Base-by-base conservation (phyloP, 2,797 vertebrate species). In the Arnoldichthys spilopterus region DNA sequence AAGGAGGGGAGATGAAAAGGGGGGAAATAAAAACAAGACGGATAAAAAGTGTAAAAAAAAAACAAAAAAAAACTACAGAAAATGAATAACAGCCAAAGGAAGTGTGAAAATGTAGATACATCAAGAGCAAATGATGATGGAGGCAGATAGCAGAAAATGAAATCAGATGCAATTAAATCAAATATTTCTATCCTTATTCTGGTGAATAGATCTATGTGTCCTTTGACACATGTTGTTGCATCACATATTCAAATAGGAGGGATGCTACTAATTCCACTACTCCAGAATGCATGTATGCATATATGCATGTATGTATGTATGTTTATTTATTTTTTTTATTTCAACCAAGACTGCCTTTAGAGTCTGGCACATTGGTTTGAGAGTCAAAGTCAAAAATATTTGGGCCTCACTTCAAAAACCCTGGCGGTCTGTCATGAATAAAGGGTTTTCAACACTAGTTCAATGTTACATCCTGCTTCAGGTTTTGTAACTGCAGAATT, bases 101-200 rank as follows among this genome's bases (percentile, higher is more conserved):
- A 49, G 56, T 34, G 43, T 66, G 67, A 56, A 69, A 69, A 56
- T 77, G 12, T 24, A 53, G 62, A 74, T 66, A 43, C 77, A 69
- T 77, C 58, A 67, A 72, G 26, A 43, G 28, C 28, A 62, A 78
- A 73, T 76, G 79, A 72, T 79, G 72, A 82, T 66, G 62, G 70
- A 82, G 37, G 43, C 28, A 76, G 58, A 79, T 67, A 76, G 56
- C 66, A 72, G 66, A 67, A 26, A 67, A 67, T 0, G 2, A 76
- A 82, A 76, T 61, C 61, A 67, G 49, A 79, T 53, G 67, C 22
- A 61, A 69, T 72, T 59, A 72, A 76, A 79, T 53, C 59, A 72
- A 59, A 79, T 53, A 22, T 34, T 76, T 32, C 49, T 71, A 54
- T 54, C n/a, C 51, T 71, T n/a, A 32, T 78, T 78, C 54, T 45